Percentiles rank a stretch among this genome's conserved stretches.
Conservation (phyloP, 2,888 invertebrate genomes). For the Orthosia cruda region DNA sequence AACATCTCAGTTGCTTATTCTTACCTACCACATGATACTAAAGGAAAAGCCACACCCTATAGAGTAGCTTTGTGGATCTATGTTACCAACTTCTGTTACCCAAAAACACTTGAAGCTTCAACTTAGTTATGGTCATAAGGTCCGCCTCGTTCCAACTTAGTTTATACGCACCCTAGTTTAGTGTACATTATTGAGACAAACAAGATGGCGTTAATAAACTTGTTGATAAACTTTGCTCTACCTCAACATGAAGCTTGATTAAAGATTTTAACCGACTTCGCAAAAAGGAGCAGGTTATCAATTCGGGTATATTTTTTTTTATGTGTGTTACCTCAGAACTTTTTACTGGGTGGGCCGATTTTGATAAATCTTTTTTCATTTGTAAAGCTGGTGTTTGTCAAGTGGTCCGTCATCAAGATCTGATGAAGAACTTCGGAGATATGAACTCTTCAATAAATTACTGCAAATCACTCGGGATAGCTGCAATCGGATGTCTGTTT, state of each 20-base stretch:
- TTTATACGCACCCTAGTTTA: constrained; percentile 44
- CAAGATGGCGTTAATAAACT: constrained; percentile 58
- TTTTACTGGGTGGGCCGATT: too few species aligned
- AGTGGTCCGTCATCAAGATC: too few species aligned
- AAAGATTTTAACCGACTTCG: too few species aligned
- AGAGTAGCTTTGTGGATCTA: neutral
- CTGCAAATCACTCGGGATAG: too few species aligned
- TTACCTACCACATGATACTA: neutral
- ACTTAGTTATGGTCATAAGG: constrained; percentile 59
- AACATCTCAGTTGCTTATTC: neutral
- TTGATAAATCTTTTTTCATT: too few species aligned
- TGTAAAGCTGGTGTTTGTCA: too few species aligned
- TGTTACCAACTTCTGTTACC: constrained; percentile 21
- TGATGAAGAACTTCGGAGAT: too few species aligned
- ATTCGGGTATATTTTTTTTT: too few species aligned
- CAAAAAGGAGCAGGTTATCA: too few species aligned
- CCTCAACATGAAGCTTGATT: constrained; percentile 27
- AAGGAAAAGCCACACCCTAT: neutral
- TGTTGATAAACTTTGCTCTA: constrained; percentile 28
- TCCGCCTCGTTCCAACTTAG: constrained; percentile 63
- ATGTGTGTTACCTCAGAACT: too few species aligned
- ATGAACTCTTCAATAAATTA: too few species aligned
- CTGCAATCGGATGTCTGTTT: too few species aligned
- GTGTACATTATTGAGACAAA: constrained; percentile 62
- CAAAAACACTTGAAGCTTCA: constrained; percentile 48